Evolutionary conservation across 2,113 vertebrate species (phyloP), one percentile per base, ranked within the genome.

Genomic region (Calcarius ornatus): DNA sequence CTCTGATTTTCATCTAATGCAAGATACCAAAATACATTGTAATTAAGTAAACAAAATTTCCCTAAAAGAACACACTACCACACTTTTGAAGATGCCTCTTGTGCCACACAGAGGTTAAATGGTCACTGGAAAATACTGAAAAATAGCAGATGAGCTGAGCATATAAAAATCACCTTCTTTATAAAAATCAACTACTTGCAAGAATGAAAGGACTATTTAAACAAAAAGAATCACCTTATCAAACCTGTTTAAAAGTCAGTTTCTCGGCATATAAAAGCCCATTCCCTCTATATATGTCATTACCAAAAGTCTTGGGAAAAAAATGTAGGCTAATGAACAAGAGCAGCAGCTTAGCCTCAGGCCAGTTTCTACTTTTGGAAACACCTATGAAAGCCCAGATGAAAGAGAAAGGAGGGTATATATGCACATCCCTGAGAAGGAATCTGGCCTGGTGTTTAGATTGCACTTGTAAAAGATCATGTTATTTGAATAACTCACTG

Each of bases 401-500:
- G 73, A 87, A 66, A 85, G 6, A 77, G 51, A 81, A 88, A 51
- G 8, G 15, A 78, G 30, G 22, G 19, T 42, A 7, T 5, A 13
- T 18, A 22, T 9, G 15, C 22, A 69, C 9, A 68, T 5, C 7
- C 38, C 72, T 4, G 63, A 54, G 45, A 69, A 79, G n/a, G 11
- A 82, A 30, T 37, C 20, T 50, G 22, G 28, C 23, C 53, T 64
- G 27, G 10, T 81, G 33, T 48, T 87, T 56, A 61, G 92, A 86
- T 1, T 40, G 40, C 28, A 76, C 15, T 65, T n/a, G 13, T 48
- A 83, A 75, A 63, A 61, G n/a, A 79, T 43, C 1, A 16, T 18
- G 22, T 59, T 66, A 78, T 84, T 81, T 71, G 22, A 93, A 43
- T 70, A 77, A 98, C 96, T 98, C 98, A 99, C 99, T 98, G 98